phyloP scores from a whole-genome alignment of 2,113 vertebrate species.

The Myanophis thanlyinensis region DNA sequence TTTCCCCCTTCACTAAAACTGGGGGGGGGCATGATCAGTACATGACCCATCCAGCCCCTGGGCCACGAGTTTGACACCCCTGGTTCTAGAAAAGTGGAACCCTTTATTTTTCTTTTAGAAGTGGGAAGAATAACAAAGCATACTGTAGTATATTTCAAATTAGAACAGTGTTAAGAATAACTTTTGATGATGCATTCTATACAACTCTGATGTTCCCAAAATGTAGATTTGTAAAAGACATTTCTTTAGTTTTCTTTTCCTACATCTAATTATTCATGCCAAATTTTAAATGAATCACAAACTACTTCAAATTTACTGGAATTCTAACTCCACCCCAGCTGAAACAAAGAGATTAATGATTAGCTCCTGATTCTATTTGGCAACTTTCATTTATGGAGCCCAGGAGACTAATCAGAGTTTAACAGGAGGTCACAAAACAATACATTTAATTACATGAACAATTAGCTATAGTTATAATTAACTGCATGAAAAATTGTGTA shows the following conservation, averaged over 20 bases:
- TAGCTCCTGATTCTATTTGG: conserved; percentile 2
- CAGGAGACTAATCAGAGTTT: background rate
- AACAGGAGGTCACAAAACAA: conserved; percentile 2
- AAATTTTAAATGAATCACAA: background rate
- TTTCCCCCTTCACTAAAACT: no score
- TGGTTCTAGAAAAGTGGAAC: background rate
- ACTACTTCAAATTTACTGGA: background rate
- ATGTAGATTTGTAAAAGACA: background rate
- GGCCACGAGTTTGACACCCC: no score
- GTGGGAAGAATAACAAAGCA: background rate
- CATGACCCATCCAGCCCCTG: no score
- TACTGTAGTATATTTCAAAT: background rate
- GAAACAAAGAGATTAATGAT: background rate
- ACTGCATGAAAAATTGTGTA: background rate
- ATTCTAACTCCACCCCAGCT: conserved; percentile 7
- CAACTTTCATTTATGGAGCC: background rate
- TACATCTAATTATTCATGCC: background rate
- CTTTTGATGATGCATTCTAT: background rate
- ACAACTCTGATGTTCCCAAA: background rate
- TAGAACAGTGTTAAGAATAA: background rate
- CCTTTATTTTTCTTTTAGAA: background rate
- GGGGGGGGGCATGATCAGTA: no score
- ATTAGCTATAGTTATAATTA: background rate
- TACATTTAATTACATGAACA: conserved; percentile 1
- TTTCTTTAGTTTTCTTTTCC: background rate